phyloP scores from a whole-genome alignment of 2,888 invertebrate species.

The Platycheirus albimanus region DNA sequence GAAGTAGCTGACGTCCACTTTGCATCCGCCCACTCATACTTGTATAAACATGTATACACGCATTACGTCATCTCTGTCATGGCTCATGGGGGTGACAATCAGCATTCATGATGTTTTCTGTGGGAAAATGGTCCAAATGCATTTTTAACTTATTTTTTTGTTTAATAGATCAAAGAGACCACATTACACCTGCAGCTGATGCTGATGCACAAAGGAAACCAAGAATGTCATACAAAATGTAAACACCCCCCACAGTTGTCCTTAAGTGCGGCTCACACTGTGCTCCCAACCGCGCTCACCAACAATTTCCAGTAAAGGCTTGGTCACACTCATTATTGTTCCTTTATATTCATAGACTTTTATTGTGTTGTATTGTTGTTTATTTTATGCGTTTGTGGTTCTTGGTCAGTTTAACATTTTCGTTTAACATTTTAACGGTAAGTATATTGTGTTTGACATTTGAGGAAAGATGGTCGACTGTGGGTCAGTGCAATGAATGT shows the following conservation, averaged over 20 bases:
- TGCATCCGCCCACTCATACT: slow-evolving; percentile 48
- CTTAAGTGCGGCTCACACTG: slow-evolving; percentile 21
- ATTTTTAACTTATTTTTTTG: slow-evolving; percentile 12
- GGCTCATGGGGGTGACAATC: slow-evolving; percentile 36
- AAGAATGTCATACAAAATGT: slow-evolving; percentile 20
- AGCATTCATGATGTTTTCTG: slow-evolving; percentile 4
- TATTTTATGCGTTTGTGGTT: slow-evolving; percentile 64
- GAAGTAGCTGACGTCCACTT: slow-evolving; percentile 39
- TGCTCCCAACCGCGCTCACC: slow-evolving; percentile 4
- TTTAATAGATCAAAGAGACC: slow-evolving; percentile 10
- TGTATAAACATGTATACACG: background rate
- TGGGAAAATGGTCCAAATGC: slow-evolving; percentile 43
- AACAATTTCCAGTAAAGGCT: slow-evolving; percentile 30
- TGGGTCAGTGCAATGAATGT: slow-evolving; percentile 63
- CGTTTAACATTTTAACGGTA: slow-evolving; percentile 57
- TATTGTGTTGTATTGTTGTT: slow-evolving; percentile 50
- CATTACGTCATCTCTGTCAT: slow-evolving; percentile 41
- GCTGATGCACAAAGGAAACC: background rate
- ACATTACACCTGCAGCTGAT: slow-evolving; percentile 31
- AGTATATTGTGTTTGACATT: slow-evolving; percentile 6
- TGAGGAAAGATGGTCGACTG: slow-evolving; percentile 38
- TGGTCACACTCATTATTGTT: slow-evolving; percentile 55
- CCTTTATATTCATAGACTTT: slow-evolving; percentile 61
- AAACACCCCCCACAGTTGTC: slow-evolving; percentile 44
- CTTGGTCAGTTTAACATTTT: slow-evolving; percentile 58